Evolutionary conservation across 1,140 invertebrate species (phyloP), one percentile per base, ranked within the genome.

Genomic region (Heliothis subflexa): DNA sequence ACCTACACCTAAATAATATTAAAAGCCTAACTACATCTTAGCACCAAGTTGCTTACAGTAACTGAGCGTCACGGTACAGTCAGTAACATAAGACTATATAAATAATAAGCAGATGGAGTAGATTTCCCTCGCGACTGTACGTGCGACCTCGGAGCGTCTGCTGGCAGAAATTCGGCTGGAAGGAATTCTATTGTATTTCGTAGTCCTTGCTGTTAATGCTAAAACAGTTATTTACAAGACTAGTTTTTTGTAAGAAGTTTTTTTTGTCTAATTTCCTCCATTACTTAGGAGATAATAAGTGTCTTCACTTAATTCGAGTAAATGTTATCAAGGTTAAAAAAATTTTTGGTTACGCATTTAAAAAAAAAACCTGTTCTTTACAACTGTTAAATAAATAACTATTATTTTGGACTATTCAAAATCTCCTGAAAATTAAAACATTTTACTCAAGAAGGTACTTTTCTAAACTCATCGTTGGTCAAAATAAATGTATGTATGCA

Each of bases 81-180:
- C 18, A 52, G 66, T 52, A 70, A 70, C 66, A 70, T 52, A 70
- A 70, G 66, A 61, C 25, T 78, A 75, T 79, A 80, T 85, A 85
- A 85, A 85, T 82, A 80, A 82, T 85, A 85, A 85, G 77, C 71
- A 75, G 70, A 78, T 40, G 66, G 78, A 78, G 73, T 78, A 83
- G 84, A 85, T 85, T 85, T 85, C 84, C 84, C 84, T 18, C 55
- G 81, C 76, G 82, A 76, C 84, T 47, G 57, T 57, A 82, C 84
- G 82, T 85, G 78, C 28, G 62, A 70, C 47, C 66, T 70, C 66
- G 18, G 12, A 18, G 47, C 66, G 66, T 70, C 66, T 70, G 7
- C 47, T 68, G 21, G 28, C 45, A 47, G 66, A 50, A 52, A 70
- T 70, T 49, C 25, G 47, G 45, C 21, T 49, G 47, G n/a, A 4